Percentiles rank a stretch among this genome's conserved stretches.
Evolutionary conservation across 1,140 invertebrate genomes (phyloP).

Genomic region (Drosophila kohkoa): DNA sequence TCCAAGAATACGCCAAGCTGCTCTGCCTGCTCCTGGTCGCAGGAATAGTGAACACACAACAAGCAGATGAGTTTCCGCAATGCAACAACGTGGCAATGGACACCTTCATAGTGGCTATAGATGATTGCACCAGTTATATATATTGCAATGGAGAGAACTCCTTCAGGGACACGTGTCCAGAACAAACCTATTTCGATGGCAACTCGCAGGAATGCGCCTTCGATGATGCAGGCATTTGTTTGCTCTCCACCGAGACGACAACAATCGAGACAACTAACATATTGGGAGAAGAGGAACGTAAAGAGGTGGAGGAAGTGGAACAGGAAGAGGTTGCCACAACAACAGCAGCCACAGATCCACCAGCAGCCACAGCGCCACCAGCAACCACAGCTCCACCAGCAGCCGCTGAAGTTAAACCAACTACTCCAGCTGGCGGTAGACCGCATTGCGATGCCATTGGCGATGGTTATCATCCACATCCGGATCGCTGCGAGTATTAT

Average conservation of each 20-base stretch:
- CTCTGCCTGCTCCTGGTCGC: constrained; percentile 39
- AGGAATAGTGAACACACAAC: not conserved
- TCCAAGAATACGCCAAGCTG: not conserved
- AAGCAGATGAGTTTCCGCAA: constrained; percentile 51
- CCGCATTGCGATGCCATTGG: constrained; percentile 56
- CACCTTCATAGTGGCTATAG: constrained; percentile 61
- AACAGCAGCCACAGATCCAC: constrained; percentile 14
- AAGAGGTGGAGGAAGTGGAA: not conserved
- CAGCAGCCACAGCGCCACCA: not conserved
- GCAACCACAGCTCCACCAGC: constrained; percentile 8
- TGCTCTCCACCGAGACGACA: not conserved
- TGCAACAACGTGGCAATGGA: constrained; percentile 48
- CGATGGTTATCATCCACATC: constrained; percentile 63
- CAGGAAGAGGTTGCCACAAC: not conserved
- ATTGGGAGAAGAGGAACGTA: not conserved
- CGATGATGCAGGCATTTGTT: constrained; percentile 61
- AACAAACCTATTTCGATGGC: constrained; percentile 71
- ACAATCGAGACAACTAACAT: not conserved
- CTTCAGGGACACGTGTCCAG: constrained; percentile 68
- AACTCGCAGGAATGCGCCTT: constrained; percentile 66
- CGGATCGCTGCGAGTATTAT: constrained; percentile 72
- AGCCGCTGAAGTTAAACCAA: not conserved
- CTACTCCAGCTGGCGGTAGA: constrained; percentile 7
- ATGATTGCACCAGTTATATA: constrained; percentile 70
- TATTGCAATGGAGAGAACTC: constrained; percentile 72